Evolutionary conservation across 2,113 vertebrate genomes (phyloP), one percentile per base, ranked within the genome.

Genomic region (Ailurus styani): DNA sequence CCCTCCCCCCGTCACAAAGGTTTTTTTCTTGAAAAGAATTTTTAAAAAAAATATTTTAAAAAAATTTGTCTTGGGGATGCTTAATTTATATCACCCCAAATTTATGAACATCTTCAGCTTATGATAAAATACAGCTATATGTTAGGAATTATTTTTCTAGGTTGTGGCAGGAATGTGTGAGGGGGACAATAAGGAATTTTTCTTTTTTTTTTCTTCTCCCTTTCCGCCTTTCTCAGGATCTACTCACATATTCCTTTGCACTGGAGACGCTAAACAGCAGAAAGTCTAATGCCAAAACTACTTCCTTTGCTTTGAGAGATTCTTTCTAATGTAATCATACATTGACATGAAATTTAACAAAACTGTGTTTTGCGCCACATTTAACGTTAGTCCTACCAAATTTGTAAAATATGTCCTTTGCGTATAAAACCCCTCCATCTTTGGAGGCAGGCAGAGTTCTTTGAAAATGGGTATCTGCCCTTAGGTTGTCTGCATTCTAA

Each of bases 11-110:
- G 21, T 87, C 18, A 47, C 62, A 77, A 50, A 70, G 17, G 50
- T 37, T 62, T 92, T 92, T 18, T 55, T 95, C 23, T 47, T 88
- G 29, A 85, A 82, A 57, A 89, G 15, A 42, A n/a, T n/a, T n/a
- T n/a, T n/a, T n/a, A n/a, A n/a, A n/a, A n/a, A n/a, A n/a, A n/a
- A n/a, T n/a, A n/a, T n/a, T n/a, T n/a, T n/a, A n/a, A n/a, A n/a
- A n/a, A n/a, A n/a, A n/a, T n/a, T n/a, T n/a, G 13, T 50, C 25
- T 40, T 60, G 23, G 73, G 42, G n/a, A 54, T 68, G 37, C 29
- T 87, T 75, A 57, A 40, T 90, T 85, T 70, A 54, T 17, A 55
- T 72, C 47, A 68, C 20, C 6, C 15, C 15, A 72, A 64, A 72
- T 7, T 52, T 79, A 47, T 12, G 84, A 31, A 88, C 87, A 55